These are phyloP conservation scores for Caenorhabditis briggsae DNA, from an alignment of 1,140 invertebrate species.

Conservation along the genomic window DNA sequence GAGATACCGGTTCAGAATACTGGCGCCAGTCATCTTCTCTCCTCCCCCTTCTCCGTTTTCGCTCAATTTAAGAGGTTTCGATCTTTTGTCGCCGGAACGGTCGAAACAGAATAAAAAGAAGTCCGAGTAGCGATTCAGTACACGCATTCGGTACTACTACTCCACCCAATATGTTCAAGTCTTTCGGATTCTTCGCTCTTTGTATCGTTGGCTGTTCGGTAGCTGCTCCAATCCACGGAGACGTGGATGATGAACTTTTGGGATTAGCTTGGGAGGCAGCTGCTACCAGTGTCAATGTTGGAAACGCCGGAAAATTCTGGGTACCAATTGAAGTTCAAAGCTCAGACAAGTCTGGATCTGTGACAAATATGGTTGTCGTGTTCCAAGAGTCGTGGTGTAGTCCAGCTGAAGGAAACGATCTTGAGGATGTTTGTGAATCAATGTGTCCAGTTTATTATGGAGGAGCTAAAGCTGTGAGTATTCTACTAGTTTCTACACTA, in stretches of 20 bases:
- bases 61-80: conserved; percentile 20
- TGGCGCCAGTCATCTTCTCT: conserved; percentile 22
- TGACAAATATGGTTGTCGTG: conserved; percentile 18
- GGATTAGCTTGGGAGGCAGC: conserved; percentile 31
- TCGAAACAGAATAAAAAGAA: conserved; percentile 7
- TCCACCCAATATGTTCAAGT: conserved; percentile 20
- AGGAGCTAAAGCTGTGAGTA: conserved; percentile 43
- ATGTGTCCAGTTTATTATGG: conserved; percentile 46
- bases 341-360: conserved; percentile 19
- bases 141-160: neutral
- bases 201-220: conserved; percentile 7
- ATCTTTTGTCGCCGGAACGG: conserved; percentile 42
- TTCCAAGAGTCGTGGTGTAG: conserved; percentile 53
- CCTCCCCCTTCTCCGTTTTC: neutral
- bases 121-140: neutral
- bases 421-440: conserved; percentile 41
- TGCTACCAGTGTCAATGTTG: conserved; percentile 4
- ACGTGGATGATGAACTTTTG: conserved; percentile 36
- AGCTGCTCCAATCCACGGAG: conserved; percentile 37
- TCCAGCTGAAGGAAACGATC: conserved; percentile 19
- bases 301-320: conserved; percentile 26
- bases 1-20: conserved; percentile 37
- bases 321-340: conserved; percentile 40
- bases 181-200: neutral
- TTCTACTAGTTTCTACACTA: neutral